Evolutionary conservation across 2,888 invertebrate species (phyloP), one percentile per base, ranked within the genome.

Genomic region (Tridacna crocea): DNA sequence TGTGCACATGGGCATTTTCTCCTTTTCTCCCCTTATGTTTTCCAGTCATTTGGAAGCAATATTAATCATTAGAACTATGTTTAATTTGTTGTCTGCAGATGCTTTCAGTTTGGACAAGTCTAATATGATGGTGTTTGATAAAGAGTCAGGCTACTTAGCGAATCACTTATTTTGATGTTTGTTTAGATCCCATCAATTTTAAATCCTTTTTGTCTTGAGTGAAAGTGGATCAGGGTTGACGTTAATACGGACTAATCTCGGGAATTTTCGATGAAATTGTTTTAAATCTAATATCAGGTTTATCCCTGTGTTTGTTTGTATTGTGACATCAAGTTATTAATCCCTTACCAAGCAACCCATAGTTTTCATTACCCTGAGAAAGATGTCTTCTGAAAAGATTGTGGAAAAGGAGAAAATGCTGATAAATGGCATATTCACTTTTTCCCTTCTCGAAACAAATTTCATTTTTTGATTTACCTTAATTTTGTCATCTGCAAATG

Each of bases 171-270:
- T 76, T 72, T 46, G 17, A 65, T 83, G 80, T 83, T 83, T 80
- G 80, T 77, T 72, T 65, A 75, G 26, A 76, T 76, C 73, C 79
- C 84, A 84, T 84, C 84, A 84, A 84, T 84, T 81, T 77, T 74
- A 81, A 81, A 84, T 81, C 80, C 79, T 79, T 83, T 83, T 83
- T 86, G 80, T 83, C 77, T 68, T 36, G 70, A 82, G 86, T 73
- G 86, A 86, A 84, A 86, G 86, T 86, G 81, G 86, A 86, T 83
- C 77, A 73, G 27, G 51, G 72, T 66, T 82, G 86, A 86, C 83
- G 80, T 76, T 86, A 80, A 86, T 82, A 75, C 80, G 78, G 77
- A 61, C 79, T 86, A 82, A 86, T 81, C 83, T 73, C 12, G 65
- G 61, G n/a, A 84, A 76, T 81, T 81, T 65, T 81, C 82, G 83